Conservation (phyloP, 1,140 invertebrate genomes). For the Drosophila bocqueti region DNA sequence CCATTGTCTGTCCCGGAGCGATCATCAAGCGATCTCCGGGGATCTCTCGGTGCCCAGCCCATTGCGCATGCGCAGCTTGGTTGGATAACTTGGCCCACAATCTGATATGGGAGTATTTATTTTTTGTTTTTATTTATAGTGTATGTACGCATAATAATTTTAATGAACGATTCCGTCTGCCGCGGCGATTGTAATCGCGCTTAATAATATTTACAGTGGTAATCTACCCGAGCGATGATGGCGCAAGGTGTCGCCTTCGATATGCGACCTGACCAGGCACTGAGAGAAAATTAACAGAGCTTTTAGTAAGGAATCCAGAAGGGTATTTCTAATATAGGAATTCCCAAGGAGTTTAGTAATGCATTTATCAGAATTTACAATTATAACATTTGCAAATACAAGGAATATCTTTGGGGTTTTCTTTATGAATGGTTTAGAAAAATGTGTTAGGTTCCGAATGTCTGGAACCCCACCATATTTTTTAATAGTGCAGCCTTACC, state of each 20-base stretch:
- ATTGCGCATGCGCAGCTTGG: slow-evolving; percentile 69
- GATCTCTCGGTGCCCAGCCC: neutral
- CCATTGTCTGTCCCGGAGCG: slow-evolving; percentile 33
- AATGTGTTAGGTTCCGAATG: too few species aligned
- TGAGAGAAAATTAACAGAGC: slow-evolving; percentile 1
- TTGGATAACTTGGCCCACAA: slow-evolving; percentile 44
- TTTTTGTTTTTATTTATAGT: slow-evolving; percentile 12
- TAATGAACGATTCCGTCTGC: slow-evolving; percentile 74
- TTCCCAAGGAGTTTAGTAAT: too few species aligned
- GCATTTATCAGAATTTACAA: neutral
- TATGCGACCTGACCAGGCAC: slow-evolving; percentile 28
- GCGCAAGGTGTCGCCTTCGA: slow-evolving; percentile 66
- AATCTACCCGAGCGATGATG: slow-evolving; percentile 71
- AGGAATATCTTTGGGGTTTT: neutral
- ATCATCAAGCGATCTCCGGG: slow-evolving; percentile 2
- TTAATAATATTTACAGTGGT: slow-evolving; percentile 84
- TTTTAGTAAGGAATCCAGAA: too few species aligned
- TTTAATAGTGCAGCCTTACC: slow-evolving; percentile 2
- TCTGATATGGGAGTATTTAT: slow-evolving; percentile 50
- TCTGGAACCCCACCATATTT: neutral
- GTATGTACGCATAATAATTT: slow-evolving; percentile 47
- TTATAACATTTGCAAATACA: neutral
- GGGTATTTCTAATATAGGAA: neutral
- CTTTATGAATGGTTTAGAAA: neutral
- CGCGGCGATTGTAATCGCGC: slow-evolving; percentile 71